These are phyloP conservation scores for Xestobium rufovillosum DNA, from an alignment of 2,888 invertebrate genomes.

Conservation along the genomic window DNA sequence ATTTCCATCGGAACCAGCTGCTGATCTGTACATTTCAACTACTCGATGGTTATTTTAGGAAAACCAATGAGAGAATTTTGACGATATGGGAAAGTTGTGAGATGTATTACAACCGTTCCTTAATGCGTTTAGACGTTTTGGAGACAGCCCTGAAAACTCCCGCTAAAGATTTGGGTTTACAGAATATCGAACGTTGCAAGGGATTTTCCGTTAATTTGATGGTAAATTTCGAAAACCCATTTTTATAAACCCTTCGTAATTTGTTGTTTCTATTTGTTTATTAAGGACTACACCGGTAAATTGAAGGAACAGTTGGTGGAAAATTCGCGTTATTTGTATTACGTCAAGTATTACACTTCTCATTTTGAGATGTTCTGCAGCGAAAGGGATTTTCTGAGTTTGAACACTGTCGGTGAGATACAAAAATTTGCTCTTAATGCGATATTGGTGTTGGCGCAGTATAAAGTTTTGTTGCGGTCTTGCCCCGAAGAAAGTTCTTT, in stretches of 20 bases:
- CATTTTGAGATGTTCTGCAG: too few species aligned
- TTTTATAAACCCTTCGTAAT: constrained; percentile 4
- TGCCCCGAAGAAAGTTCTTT: constrained; percentile 45
- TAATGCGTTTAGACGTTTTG: constrained; percentile 60
- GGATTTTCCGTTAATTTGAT: constrained; percentile 78
- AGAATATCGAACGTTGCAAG: constrained; percentile 75
- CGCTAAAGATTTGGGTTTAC: constrained; percentile 69
- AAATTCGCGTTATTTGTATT: constrained; percentile 50
- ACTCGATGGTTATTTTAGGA: constrained; percentile 36
- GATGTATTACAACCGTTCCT: constrained; percentile 64
- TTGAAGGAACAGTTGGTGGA: constrained; percentile 58
- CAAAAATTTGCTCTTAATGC: constrained; percentile 47
- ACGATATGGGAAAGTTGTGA: constrained; percentile 67
- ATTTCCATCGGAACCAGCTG: too few species aligned
- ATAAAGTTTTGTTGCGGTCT: constrained; percentile 56
- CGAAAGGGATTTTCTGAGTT: too few species aligned
- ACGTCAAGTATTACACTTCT: constrained; percentile 48
- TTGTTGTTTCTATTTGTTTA: constrained; percentile 25
- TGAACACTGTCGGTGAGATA: constrained; percentile 39
- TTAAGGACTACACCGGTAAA: constrained; percentile 54
- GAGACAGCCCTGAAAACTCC: constrained; percentile 56
- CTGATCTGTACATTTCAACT: too few species aligned
- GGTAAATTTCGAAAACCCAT: constrained; percentile 39
- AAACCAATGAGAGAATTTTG: constrained; percentile 42
- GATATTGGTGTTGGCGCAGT: constrained; percentile 58